Evolutionary conservation across 2,113 vertebrate species (phyloP).

Genomic region (Mustela lutreola): DNA sequence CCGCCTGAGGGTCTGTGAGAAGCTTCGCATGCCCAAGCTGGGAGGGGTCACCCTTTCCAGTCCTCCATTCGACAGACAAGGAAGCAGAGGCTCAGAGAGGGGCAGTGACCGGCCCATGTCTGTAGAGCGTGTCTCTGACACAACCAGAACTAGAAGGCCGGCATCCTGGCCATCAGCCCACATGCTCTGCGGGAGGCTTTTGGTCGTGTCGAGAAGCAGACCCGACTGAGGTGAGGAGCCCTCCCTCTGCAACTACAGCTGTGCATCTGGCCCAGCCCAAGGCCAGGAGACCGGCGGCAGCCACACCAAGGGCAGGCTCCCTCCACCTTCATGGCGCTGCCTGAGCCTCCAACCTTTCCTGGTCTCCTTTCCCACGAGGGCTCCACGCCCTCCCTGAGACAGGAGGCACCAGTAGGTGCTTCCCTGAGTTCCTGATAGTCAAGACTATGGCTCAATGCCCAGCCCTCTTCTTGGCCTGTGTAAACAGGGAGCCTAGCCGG

Average conservation of each 20-base stretch:
- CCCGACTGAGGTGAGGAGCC: neutral
- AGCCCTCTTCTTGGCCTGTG: neutral
- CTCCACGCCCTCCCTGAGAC: neutral
- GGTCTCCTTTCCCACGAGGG: accelerated
- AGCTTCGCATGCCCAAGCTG: neutral
- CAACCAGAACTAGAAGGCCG: neutral
- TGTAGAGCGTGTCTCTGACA: neutral
- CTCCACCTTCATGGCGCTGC: neutral
- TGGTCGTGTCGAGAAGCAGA: neutral
- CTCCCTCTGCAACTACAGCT: neutral
- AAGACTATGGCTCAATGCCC: neutral
- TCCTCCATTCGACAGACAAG: neutral
- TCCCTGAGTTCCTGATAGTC: neutral
- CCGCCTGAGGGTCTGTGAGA: neutral
- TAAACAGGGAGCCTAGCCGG: neutral
- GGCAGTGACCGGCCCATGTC: neutral
- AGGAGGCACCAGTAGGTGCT: neutral
- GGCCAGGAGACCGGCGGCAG: neutral
- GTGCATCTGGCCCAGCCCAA: neutral
- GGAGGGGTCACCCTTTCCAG: neutral
- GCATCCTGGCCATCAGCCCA: neutral
- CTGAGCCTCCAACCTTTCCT: neutral
- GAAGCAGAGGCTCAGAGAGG: neutral
- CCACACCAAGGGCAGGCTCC: neutral
- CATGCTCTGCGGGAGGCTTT: accelerated